Percentiles rank a stretch among this genome's conserved stretches.
Conservation (phyloP, 2,797 vertebrate species). For the Oceanodroma leucorhoa region DNA sequence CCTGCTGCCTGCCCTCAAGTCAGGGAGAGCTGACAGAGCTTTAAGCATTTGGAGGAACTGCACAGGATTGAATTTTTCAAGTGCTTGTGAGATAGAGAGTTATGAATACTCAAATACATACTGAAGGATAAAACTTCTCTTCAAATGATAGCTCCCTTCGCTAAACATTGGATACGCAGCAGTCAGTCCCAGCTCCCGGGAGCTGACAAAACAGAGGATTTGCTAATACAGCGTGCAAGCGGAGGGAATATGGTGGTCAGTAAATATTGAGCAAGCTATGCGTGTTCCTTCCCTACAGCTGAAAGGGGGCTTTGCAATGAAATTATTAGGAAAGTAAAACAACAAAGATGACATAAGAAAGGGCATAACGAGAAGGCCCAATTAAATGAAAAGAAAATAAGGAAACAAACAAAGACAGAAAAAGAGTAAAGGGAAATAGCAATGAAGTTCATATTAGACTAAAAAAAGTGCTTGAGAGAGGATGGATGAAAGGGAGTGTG, state of each 20-base stretch:
- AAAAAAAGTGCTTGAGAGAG: not conserved
- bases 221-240: not conserved
- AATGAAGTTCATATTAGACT: not conserved
- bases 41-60: not conserved
- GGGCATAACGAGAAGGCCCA: not conserved
- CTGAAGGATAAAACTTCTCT: not conserved
- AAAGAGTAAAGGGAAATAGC: not conserved
- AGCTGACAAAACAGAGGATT: not conserved
- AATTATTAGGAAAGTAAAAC: not conserved
- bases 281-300: not conserved
- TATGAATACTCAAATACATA: not conserved
- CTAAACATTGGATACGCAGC: accelerated
- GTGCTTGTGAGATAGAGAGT: not conserved
- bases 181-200: not conserved
- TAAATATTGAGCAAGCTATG: not conserved
- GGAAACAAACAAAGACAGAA: not conserved
- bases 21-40: not conserved
- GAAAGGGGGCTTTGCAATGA: not conserved
- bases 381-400: not conserved
- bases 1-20: not conserved
- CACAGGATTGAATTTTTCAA: not conserved
- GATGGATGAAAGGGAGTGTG: not conserved
- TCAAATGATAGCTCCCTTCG: not conserved
- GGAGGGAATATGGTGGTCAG: not conserved
- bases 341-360: not conserved